Evolutionary conservation across 2,888 invertebrate species (phyloP).

Genomic region (Lasioglossum malachurum): DNA sequence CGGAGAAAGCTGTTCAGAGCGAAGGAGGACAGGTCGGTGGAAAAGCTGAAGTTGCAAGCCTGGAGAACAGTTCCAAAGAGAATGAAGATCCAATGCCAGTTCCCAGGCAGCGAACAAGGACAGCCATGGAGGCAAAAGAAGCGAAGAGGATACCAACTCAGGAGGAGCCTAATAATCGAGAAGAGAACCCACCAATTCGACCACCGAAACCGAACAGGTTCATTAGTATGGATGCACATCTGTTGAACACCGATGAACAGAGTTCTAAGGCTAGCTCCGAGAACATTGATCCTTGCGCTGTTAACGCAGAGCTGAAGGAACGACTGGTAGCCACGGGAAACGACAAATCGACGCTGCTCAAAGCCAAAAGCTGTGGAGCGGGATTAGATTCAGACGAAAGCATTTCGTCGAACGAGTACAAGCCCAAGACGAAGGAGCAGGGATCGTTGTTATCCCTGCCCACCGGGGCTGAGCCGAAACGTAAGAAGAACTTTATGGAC

Average conservation of each 20-base stretch:
- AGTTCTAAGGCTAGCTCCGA: conserved; percentile 26
- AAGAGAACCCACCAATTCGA: conserved; percentile 19
- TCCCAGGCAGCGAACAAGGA: conserved; percentile 47
- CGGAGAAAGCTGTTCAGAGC: background rate
- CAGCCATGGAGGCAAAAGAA: conserved; percentile 25
- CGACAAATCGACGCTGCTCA: conserved; percentile 73
- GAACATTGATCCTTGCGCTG: conserved; percentile 60
- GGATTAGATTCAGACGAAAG: conserved; percentile 78
- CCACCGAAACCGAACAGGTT: conserved; percentile 52
- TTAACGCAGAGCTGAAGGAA: conserved; percentile 58
- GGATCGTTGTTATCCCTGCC: conserved; percentile 87
- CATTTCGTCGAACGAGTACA: conserved; percentile 75
- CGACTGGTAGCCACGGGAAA: conserved; percentile 57
- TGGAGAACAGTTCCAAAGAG: conserved; percentile 3
- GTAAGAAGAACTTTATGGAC: conserved; percentile 94
- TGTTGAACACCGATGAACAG: conserved; percentile 22
- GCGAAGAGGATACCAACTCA: conserved; percentile 12
- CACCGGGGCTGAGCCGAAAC: conserved; percentile 88
- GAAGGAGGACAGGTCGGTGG: background rate
- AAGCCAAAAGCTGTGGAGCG: conserved; percentile 82
- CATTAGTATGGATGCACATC: conserved; percentile 46
- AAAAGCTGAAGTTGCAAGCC: conserved; percentile 5
- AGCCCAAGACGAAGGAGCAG: conserved; percentile 75
- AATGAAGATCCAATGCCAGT: conserved; percentile 47
- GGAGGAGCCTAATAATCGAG: conserved; percentile 34